Percentiles rank a stretch among this genome's conserved stretches.
phyloP scores from a whole-genome alignment of 2,113 vertebrate species.

The Nothobranchius furzeri region DNA sequence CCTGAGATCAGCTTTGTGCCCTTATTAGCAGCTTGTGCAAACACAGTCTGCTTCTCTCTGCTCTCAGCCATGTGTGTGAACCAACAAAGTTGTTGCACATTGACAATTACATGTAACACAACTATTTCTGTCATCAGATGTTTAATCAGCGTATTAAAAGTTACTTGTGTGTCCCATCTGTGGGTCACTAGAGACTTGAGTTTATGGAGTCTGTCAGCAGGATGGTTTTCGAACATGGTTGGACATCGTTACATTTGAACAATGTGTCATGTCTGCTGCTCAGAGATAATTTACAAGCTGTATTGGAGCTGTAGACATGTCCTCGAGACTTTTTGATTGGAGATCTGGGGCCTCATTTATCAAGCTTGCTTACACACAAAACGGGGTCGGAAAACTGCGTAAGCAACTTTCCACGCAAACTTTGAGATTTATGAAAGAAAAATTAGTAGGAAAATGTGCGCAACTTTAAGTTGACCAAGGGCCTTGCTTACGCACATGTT shows the following conservation, averaged over 20 bases:
- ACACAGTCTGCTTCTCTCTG: slow-evolving; percentile 6
- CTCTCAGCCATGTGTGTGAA: slow-evolving; percentile 38
- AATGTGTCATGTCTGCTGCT: slow-evolving; percentile 26
- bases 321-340: neutral
- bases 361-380: too few species aligned
- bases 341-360: neutral
- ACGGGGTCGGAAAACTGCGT: too few species aligned
- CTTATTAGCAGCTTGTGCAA: slow-evolving; percentile 38
- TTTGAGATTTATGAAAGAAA: too few species aligned
- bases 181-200: slow-evolving; percentile 68
- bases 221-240: slow-evolving; percentile 19
- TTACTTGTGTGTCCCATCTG: slow-evolving; percentile 69
- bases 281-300: slow-evolving; percentile 2
- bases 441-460: too few species aligned
- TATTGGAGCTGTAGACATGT: too few species aligned
- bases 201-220: slow-evolving; percentile 36
- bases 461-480: too few species aligned
- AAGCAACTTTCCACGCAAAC: too few species aligned
- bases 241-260: slow-evolving; percentile 37
- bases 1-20: slow-evolving; percentile 22
- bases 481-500: too few species aligned
- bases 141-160: neutral
- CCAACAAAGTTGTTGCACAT: neutral
- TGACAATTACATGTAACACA: neutral
- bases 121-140: neutral